These are phyloP conservation scores for Pachypsylla venusta DNA, from an alignment of 1,140 invertebrate genomes.

Conservation along the genomic window DNA sequence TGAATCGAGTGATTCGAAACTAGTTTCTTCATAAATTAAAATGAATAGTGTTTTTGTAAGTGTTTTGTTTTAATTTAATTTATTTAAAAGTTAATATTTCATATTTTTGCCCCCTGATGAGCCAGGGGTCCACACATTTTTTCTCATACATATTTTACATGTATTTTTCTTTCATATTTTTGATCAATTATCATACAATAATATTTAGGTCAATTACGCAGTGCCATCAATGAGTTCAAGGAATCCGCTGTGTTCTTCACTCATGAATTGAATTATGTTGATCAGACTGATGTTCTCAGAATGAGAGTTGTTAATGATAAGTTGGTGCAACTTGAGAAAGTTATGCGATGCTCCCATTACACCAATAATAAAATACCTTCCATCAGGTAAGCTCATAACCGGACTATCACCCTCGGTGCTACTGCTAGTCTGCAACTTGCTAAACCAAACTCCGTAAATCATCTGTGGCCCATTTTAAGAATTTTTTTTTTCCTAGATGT, in stretches of 20 bases:
- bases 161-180: not conserved
- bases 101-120: too few relatives aligned
- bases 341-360: conserved; percentile 2
- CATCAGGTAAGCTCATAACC: not conserved
- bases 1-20: too few relatives aligned
- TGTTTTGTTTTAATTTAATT: too few relatives aligned
- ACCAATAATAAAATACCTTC: not conserved
- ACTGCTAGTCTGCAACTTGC: not conserved
- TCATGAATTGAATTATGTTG: not conserved
- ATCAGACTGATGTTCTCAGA: not conserved
- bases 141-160: too few relatives aligned
- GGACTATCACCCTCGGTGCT: not conserved
- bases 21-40: too few relatives aligned
- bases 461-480: too few relatives aligned
- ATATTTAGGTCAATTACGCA: not conserved
- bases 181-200: too few relatives aligned
- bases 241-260: not conserved
- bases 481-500: too few relatives aligned
- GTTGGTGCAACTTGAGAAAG: conserved; percentile 9
- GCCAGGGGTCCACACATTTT: too few relatives aligned
- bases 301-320: conserved; percentile 11
- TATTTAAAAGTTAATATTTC: too few relatives aligned
- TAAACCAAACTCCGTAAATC: too few relatives aligned
- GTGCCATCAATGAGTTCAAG: conserved; percentile 8
- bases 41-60: too few relatives aligned